Evolutionary conservation across 2,888 invertebrate species (phyloP), one percentile per base, ranked within the genome.

Genomic region (Apamea crenata): DNA sequence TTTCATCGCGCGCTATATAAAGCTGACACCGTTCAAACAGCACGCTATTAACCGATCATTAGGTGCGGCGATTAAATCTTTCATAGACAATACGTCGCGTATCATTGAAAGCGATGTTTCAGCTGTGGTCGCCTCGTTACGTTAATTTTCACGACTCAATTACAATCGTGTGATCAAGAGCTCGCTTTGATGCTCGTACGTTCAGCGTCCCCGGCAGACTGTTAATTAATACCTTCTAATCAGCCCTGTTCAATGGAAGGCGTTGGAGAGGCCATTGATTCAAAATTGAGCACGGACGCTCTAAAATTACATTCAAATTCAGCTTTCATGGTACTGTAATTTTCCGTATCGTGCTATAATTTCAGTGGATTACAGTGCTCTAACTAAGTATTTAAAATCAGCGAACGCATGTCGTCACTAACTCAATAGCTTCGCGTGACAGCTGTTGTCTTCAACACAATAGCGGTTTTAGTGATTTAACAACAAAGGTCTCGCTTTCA

Each of bases 361-460:
- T 78, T 59, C 1, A 67, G 50, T 32, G 32, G 29, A 53, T 65
- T 74, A 67, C 32, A 61, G 69, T 56, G 18, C 50, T 53, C 63
- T n/a, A 16, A 32, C 32, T 36, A 63, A 18, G 8, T 61, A 50
- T 25, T 61, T 47, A 25, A 71, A 77, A 77, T 73, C 50, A 73
- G 56, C 29, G 18, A n/a, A 8, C 67, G 69, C 65, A 78, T 83
- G 65, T 77, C 47, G 67, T 67, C 72, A 85, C 87, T 87, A 88
- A 84, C 82, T 88, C 70, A 80, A 81, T 87, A 82, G 88, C 82
- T 84, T 92, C 85, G 93, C 93, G 92, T 93, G 93, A 91, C 92
- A 89, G 78, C 79, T 87, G 88, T 89, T 89, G 89, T 91, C 88
- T 87, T 82, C 84, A 70, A 86, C 87, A 93, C 91, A 94, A 94